Base-by-base conservation (phyloP, 2,888 invertebrate genomes). In the Oeneis ivallda region DNA sequence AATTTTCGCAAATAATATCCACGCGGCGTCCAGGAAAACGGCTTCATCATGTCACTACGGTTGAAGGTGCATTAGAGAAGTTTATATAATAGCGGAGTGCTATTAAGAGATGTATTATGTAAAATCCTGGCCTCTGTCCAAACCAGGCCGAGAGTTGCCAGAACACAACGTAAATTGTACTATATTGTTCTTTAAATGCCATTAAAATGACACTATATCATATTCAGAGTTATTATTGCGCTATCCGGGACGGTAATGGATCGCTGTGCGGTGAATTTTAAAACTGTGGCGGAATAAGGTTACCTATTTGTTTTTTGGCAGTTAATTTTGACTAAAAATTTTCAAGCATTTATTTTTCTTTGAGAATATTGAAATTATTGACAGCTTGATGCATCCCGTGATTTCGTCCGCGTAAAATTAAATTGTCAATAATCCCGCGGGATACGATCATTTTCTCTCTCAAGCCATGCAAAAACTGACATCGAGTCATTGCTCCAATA, bases 161-260 rank as follows among this genome's bases (percentile, higher is more conserved):
- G 75, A 39, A 73, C 76, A 76, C 73, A 56, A 71, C 76, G 76
- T 84, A 80, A 82, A 83, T 82, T 80, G 79, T 77, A 76, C 74
- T 63, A 79, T 77, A 82, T 79, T 82, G 84, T 84, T 79, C 81
- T 82, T 83, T 81, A 82, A 83, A 79, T 75, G 74, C 75, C 78
- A 76, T 74, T 74, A 74, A 71, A 72, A 68, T 62, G 68, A 66
- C 67, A 67, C 65, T 73, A 68, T 69, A 70, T 74, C 74, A 71
- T 68, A 67, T 69, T 60, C 64, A 54, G 70, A 58, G 58, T 60
- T 66, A 50, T 54, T 53, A 58, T 65, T 45, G 50, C 47, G 47
- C 58, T 53, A 65, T 49, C 19, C 53, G 19, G 37, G 49, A 59
- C 17, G 49, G 47, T 39, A 60, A 60, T 58, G 57, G 19, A 57